phyloP scores from a whole-genome alignment of 1,140 invertebrate genomes.

The Hyphantria cunea region DNA sequence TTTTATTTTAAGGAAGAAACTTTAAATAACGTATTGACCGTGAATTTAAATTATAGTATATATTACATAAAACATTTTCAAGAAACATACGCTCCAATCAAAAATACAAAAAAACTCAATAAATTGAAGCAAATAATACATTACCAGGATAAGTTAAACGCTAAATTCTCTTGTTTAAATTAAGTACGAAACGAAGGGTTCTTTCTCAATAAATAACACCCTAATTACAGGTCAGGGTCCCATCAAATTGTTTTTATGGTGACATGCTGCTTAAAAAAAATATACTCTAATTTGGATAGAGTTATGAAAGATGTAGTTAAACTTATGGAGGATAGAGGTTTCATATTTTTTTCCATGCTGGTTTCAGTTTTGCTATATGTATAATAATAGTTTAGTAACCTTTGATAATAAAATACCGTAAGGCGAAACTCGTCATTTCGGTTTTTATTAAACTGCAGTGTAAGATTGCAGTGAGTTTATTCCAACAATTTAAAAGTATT shows the following conservation, averaged over 20 bases:
- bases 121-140: constrained; percentile 30
- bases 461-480: no score
- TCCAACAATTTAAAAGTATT: no score
- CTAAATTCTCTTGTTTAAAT: constrained; percentile 43
- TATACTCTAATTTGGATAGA: constrained; percentile 43
- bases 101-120: constrained; percentile 22
- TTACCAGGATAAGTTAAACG: constrained; percentile 37
- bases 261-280: constrained; percentile 47
- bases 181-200: constrained; percentile 40
- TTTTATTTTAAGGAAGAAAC: no score
- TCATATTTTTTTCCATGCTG: not conserved
- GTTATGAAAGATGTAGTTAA: constrained; percentile 29
- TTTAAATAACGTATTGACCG: no score
- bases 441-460: no score
- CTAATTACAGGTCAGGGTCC: constrained; percentile 40
- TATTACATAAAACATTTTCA: not conserved
- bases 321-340: no score
- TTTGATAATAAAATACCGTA: no score
- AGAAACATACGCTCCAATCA: not conserved
- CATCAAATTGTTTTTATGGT: constrained; percentile 50
- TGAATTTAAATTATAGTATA: no score
- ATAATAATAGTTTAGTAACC: no score
- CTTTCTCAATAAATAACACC: constrained; percentile 47
- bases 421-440: no score
- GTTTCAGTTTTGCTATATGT: no score